A percentile compares a stretch with the other conserved stretches of the same genome.
phyloP scores from a whole-genome alignment of 2,113 vertebrate species.

The Leptobrachium leishanense region DNA sequence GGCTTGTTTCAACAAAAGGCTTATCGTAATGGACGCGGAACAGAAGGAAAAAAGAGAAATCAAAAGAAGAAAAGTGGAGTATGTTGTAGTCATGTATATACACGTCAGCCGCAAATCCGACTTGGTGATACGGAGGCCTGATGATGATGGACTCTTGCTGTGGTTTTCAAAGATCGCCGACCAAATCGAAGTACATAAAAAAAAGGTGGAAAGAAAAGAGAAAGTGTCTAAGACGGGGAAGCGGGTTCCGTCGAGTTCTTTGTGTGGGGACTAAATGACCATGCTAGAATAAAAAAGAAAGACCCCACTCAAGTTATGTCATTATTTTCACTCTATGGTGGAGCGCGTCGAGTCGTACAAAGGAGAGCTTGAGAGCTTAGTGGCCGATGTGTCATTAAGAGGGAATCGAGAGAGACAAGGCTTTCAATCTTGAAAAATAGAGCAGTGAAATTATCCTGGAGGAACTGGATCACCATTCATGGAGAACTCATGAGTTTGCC shows the following conservation, averaged over 20 bases:
- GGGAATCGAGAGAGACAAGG: too few species aligned
- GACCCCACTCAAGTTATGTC: background rate
- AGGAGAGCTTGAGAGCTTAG: too few species aligned
- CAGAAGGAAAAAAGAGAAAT: background rate
- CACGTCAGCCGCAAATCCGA: background rate
- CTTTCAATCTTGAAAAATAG: too few species aligned
- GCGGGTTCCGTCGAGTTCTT: too few species aligned
- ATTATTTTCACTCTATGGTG: background rate
- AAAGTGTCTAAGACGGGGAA: too few species aligned
- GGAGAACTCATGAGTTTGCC: too few species aligned
- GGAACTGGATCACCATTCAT: too few species aligned
- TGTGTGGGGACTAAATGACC: background rate
- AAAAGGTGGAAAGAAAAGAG: too few species aligned
- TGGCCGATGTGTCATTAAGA: too few species aligned
- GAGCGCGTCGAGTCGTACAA: background rate
- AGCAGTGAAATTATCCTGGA: too few species aligned
- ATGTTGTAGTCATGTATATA: slow-evolving; percentile 10
- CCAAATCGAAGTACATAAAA: background rate
- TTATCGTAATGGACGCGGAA: slow-evolving; percentile 18
- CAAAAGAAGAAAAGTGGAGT: slow-evolving; percentile 4
- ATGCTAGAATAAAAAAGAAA: background rate
- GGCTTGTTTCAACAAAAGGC: slow-evolving; percentile 16
- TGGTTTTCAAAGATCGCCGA: background rate
- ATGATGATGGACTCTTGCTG: background rate
- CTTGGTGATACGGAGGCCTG: background rate